Percentiles rank a stretch among this genome's conserved stretches.
These are phyloP conservation scores for Manis pentadactyla DNA, from an alignment of 2,797 vertebrate species.

Conservation along the genomic window DNA sequence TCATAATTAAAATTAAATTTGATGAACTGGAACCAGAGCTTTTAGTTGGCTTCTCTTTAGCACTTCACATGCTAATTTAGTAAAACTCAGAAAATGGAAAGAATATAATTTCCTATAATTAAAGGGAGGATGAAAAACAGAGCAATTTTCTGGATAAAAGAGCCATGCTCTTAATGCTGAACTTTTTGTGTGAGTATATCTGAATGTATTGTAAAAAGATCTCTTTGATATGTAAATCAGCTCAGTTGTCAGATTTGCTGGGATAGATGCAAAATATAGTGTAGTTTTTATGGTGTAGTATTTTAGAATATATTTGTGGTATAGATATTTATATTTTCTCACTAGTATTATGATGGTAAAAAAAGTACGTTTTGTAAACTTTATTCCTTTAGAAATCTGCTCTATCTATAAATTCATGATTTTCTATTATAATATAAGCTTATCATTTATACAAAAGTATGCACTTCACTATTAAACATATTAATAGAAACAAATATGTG, in stretches of 20 bases:
- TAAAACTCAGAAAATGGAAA: conserved; percentile 46
- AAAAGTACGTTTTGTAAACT: no score
- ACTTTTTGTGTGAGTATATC: not conserved
- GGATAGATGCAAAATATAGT: not conserved
- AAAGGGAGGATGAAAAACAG: conserved; percentile 12
- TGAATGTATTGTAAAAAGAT: not conserved
- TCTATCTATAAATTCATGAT: no score
- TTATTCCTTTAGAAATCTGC: no score
- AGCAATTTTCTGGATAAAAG: not conserved
- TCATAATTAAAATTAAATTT: conserved; percentile 69
- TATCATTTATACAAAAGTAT: not conserved
- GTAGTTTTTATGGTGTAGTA: no score
- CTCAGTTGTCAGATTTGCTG: not conserved
- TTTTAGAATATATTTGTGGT: not conserved
- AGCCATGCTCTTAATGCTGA: not conserved
- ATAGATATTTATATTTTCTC: not conserved
- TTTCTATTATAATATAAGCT: not conserved
- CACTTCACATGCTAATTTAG: conserved; percentile 34
- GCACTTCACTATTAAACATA: not conserved
- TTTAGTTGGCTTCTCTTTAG: conserved; percentile 42
- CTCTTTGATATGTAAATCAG: not conserved
- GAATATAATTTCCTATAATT: conserved; percentile 49
- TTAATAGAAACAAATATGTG: not conserved
- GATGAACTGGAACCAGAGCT: conserved; percentile 55
- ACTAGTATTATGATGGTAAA: not conserved